phyloP scores from a whole-genome alignment of 2,888 invertebrate genomes.

The Emmelina monodactyla region DNA sequence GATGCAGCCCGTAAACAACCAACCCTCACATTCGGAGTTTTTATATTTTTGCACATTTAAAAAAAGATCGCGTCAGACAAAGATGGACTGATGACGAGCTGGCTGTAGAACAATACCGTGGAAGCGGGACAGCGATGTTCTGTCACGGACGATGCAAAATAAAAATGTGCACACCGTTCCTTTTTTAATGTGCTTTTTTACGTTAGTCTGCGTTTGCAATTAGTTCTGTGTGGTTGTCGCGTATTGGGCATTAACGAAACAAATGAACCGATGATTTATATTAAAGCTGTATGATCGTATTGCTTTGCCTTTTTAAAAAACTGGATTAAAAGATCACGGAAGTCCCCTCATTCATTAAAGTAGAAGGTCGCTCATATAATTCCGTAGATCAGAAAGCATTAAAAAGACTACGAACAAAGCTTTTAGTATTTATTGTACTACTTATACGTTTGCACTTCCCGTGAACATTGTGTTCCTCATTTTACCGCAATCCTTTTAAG shows the following conservation, averaged over 20 bases:
- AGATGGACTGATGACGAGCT: slow-evolving; percentile 62
- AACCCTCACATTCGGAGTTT: slow-evolving; percentile 55
- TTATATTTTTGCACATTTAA: slow-evolving; percentile 65
- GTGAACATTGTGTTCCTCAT: slow-evolving; percentile 30
- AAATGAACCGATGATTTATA: slow-evolving; percentile 26
- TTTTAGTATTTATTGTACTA: slow-evolving; percentile 1
- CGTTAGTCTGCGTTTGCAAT: slow-evolving; percentile 65
- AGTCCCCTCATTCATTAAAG: slow-evolving; percentile 28
- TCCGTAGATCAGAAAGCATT: slow-evolving; percentile 18
- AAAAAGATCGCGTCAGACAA: slow-evolving; percentile 60
- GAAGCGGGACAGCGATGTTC: slow-evolving; percentile 51
- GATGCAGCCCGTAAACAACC: slow-evolving; percentile 34
- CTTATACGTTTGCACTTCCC: slow-evolving; percentile 13
- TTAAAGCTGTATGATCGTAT: no score
- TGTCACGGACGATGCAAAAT: slow-evolving; percentile 56
- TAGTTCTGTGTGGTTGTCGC: slow-evolving; percentile 59
- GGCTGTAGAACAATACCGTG: slow-evolving; percentile 45
- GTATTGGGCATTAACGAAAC: slow-evolving; percentile 45
- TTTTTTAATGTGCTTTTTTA: slow-evolving; percentile 63
- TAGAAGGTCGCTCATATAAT: slow-evolving; percentile 33
- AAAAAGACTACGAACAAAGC: slow-evolving; percentile 17
- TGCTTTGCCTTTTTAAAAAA: no score
- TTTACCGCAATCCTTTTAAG: slow-evolving; percentile 43
- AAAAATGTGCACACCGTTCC: slow-evolving; percentile 62
- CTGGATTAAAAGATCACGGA: slow-evolving; percentile 28